Evolutionary conservation across 2,797 vertebrate genomes (phyloP).

Genomic region (Gypaetus barbatus): DNA sequence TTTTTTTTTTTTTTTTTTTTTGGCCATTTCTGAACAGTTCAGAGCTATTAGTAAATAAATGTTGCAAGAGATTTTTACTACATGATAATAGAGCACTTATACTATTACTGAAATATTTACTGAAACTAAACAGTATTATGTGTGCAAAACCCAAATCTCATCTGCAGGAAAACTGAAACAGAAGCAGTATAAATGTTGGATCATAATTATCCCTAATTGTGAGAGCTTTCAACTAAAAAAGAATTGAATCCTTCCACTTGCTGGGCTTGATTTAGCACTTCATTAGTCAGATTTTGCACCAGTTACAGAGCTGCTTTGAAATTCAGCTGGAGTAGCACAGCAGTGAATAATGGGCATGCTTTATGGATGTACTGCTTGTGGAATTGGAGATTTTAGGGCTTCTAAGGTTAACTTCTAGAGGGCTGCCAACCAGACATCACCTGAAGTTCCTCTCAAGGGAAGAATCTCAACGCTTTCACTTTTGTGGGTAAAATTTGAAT

Average conservation of each 20-base stretch:
- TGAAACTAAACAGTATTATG: background rate
- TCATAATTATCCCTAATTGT: slow-evolving; percentile 31
- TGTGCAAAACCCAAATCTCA: slow-evolving; percentile 27
- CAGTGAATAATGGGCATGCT: slow-evolving; percentile 2
- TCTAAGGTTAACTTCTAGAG: background rate
- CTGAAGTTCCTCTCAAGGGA: background rate
- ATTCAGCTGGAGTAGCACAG: slow-evolving; percentile 39
- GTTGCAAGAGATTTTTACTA: background rate
- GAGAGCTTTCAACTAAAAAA: slow-evolving; percentile 37
- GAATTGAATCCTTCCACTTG: slow-evolving; percentile 31
- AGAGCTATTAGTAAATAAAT: slow-evolving; percentile 32
- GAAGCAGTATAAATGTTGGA: background rate
- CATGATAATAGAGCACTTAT: background rate
- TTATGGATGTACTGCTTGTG: background rate
- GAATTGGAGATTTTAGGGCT: background rate
- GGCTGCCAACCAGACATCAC: background rate
- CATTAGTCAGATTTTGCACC: slow-evolving; percentile 44
- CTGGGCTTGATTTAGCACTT: slow-evolving; percentile 47
- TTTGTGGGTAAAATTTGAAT: background rate
- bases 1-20: background rate
- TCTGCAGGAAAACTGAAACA: slow-evolving; percentile 34
- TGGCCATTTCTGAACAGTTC: background rate
- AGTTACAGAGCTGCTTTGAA: slow-evolving; percentile 29
- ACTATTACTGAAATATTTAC: slow-evolving; percentile 48
- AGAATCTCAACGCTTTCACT: background rate